Evolutionary conservation across 2,888 invertebrate species (phyloP).

Genomic region (Lasioglossum malachurum): DNA sequence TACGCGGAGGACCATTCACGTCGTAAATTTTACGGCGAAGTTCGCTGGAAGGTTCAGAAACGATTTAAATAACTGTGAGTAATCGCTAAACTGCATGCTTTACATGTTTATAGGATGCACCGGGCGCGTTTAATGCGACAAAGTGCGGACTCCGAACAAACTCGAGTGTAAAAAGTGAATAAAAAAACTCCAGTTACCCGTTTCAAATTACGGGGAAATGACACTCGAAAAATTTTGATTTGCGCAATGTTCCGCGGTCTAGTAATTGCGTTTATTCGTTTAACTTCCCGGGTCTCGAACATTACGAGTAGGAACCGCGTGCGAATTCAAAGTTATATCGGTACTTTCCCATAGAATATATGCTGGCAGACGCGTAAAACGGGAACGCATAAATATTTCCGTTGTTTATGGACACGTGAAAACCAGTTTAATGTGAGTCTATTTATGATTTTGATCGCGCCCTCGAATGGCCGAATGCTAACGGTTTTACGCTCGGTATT

Average conservation of each 20-base stretch:
- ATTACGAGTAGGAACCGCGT: neutral
- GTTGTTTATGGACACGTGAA: slow-evolving; percentile 4
- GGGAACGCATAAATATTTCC: slow-evolving; percentile 2
- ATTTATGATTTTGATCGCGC: neutral
- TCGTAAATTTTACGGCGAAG: neutral
- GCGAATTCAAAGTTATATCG: neutral
- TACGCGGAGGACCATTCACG: neutral
- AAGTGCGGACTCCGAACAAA: neutral
- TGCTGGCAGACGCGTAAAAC: neutral
- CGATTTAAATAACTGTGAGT: neutral
- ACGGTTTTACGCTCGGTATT: neutral
- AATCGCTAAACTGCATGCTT: neutral
- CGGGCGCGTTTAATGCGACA: neutral
- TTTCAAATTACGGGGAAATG: neutral
- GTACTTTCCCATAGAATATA: neutral
- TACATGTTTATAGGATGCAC: neutral
- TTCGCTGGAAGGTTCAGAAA: neutral
- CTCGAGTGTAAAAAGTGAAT: neutral
- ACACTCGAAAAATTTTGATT: neutral
- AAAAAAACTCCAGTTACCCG: neutral
- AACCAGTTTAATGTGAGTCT: neutral
- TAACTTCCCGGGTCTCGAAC: neutral
- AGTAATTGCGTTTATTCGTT: neutral
- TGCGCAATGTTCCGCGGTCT: neutral
- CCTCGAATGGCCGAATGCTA: neutral